Base-by-base conservation (phyloP, 1,140 invertebrate species). In the Ephestia elutella region DNA sequence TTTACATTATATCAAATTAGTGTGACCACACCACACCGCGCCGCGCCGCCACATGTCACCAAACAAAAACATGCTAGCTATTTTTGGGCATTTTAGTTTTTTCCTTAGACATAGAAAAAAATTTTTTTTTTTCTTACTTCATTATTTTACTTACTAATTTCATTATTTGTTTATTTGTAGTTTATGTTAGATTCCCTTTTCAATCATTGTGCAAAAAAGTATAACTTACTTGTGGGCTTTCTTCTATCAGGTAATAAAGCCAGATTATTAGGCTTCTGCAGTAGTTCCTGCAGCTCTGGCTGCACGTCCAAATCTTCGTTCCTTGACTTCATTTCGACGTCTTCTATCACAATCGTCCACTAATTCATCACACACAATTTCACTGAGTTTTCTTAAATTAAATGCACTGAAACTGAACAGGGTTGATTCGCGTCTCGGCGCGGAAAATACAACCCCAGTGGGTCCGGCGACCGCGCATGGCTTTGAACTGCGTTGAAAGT, bases 271-370 rank as follows among this genome's bases (percentile, higher is more conserved):
- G 76, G 71, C 61, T 85, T 85, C 54, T 82, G 74, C 7, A 86
- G 68, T 38, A 86, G 60, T 56, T 82, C 82, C 65, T 86, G 75
- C 35, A 86, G 62, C 69, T 86, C 82, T 2, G 81, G 69, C 60
- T 70, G 71, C 11, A 65, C 55, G 11, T 60, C 59, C 0, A 54
- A 49, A 5, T 68, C 63, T 11, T 70, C 69, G 51, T 53, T 65
- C 56, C 58, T 79, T 15, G 70, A 51, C 59, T 73, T 81, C 76
- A 75, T 75, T 60, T 58, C 59, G 60, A 50, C 59, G 50, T 67
- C 48, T 66, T 58, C 60, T 70, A 35, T 56, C 64, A 79, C 65
- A 54, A 49, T 25, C 19, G 20, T 53, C 20, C 15, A 2, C 9
- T 53, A 53, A 25, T 25, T 25, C 50, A 25, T 53, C 21, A 53